These are phyloP conservation scores for Trisateles emortualis DNA, from an alignment of 2,888 invertebrate genomes.

Conservation along the genomic window DNA sequence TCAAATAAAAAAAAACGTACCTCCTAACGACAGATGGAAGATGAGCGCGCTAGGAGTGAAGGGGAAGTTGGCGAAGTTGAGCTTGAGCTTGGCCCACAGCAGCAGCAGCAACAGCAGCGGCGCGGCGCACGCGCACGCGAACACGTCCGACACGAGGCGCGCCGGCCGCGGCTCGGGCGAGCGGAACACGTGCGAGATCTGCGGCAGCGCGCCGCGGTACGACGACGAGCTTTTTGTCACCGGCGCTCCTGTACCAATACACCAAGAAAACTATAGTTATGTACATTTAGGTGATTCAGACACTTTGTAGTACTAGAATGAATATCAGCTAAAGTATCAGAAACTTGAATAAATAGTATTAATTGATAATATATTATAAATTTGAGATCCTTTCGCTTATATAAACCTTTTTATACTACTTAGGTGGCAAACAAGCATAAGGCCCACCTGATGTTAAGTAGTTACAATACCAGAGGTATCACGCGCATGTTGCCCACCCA, in stretches of 20 bases:
- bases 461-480: too few species aligned
- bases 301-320: too few species aligned
- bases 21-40: slow-evolving; percentile 96
- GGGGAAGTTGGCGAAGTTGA: slow-evolving; percentile 95
- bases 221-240: slow-evolving; percentile 8
- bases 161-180: slow-evolving; percentile 97
- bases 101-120: slow-evolving; percentile 94
- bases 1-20: slow-evolving; percentile 76
- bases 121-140: slow-evolving; percentile 93
- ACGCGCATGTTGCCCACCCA: too few species aligned
- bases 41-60: slow-evolving; percentile 92
- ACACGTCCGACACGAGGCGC: slow-evolving; percentile 94
- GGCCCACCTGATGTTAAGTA: too few species aligned
- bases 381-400: too few species aligned
- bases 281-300: too few species aligned
- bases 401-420: too few species aligned
- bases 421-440: too few species aligned
- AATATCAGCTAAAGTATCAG: too few species aligned
- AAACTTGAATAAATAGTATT: too few species aligned
- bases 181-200: slow-evolving; percentile 94
- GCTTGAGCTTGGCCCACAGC: slow-evolving; percentile 95
- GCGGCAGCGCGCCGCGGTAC: slow-evolving; percentile 83
- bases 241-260: slow-evolving; percentile 16
- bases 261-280: too few species aligned
- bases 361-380: too few species aligned